Evolutionary conservation across 2,797 vertebrate species (phyloP).

Genomic region (Rhinophrynus dorsalis): DNA sequence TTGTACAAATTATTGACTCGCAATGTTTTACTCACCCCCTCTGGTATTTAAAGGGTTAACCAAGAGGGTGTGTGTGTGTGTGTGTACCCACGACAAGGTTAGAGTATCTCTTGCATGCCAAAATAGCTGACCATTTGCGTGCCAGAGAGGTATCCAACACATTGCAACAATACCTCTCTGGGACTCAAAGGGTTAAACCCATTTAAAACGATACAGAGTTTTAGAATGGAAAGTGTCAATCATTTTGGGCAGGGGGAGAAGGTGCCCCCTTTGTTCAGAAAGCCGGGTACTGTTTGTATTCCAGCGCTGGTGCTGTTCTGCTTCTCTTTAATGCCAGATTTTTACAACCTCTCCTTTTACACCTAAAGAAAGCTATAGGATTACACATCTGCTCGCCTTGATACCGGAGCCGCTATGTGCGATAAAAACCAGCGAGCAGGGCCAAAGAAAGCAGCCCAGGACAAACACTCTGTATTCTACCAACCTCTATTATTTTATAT

Average conservation of each 20-base stretch:
- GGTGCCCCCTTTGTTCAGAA: conserved; percentile 25
- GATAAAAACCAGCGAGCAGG: conserved; percentile 14
- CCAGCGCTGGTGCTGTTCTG: conserved; percentile 7
- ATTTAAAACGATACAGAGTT: not conserved
- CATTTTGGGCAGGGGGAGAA: not conserved
- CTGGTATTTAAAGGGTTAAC: too few species aligned
- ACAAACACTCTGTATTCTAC: conserved; percentile 36
- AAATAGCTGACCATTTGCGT: too few species aligned
- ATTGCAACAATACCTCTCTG: too few species aligned
- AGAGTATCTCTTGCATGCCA: too few species aligned
- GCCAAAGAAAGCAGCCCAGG: conserved; percentile 41
- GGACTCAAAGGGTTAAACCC: not conserved
- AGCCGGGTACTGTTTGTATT: conserved; percentile 17
- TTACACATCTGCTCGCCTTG: conserved; percentile 37
- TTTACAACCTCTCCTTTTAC: conserved; percentile 39
- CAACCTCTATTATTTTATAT: conserved; percentile 31
- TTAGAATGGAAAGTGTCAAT: conserved; percentile 6
- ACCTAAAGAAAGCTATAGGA: conserved; percentile 43
- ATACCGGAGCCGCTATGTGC: conserved; percentile 8
- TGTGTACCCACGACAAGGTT: too few species aligned
- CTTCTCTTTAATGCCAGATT: conserved; percentile 37
- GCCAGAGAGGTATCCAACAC: too few species aligned
- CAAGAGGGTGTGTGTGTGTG: too few species aligned
- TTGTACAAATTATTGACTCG: too few species aligned
- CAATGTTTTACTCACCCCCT: too few species aligned